A percentile compares a stretch with the other conserved stretches of the same genome.
Conservation (phyloP, 2,797 vertebrate genomes). For the Sciurus carolinensis region DNA sequence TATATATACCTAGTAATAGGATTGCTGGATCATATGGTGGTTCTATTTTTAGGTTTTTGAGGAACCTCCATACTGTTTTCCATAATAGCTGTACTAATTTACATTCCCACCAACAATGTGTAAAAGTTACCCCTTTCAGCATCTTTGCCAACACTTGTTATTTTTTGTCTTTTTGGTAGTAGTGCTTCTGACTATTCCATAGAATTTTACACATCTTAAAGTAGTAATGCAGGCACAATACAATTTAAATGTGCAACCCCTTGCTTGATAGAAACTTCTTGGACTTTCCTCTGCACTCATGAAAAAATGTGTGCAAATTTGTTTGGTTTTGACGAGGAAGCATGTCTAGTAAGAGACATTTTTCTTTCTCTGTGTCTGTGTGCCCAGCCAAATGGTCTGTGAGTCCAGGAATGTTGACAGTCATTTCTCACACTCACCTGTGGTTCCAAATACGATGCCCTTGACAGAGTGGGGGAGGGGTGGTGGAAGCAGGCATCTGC, state of each 20-base stretch:
- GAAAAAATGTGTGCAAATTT: neutral
- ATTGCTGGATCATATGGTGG: neutral
- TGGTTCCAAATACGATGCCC: neutral
- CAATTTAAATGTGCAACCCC: neutral
- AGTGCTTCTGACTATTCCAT: neutral
- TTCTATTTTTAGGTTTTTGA: neutral
- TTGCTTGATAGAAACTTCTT: neutral
- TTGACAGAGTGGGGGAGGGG: neutral
- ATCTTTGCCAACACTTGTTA: neutral
- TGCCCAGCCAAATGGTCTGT: neutral
- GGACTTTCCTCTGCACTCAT: neutral
- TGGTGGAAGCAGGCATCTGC: neutral
- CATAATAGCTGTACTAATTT: neutral
- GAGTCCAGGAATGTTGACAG: neutral
- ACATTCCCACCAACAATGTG: neutral
- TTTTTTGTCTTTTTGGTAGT: neutral
- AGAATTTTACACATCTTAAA: neutral
- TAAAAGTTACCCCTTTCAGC: neutral
- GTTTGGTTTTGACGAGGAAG: neutral
- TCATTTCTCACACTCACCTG: neutral
- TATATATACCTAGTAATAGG: neutral
- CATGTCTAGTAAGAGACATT: neutral
- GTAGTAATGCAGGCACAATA: neutral
- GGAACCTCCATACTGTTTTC: neutral
- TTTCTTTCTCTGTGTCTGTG: neutral